Evolutionary conservation across 1,140 invertebrate species (phyloP).

Genomic region (Prorops nasuta): DNA sequence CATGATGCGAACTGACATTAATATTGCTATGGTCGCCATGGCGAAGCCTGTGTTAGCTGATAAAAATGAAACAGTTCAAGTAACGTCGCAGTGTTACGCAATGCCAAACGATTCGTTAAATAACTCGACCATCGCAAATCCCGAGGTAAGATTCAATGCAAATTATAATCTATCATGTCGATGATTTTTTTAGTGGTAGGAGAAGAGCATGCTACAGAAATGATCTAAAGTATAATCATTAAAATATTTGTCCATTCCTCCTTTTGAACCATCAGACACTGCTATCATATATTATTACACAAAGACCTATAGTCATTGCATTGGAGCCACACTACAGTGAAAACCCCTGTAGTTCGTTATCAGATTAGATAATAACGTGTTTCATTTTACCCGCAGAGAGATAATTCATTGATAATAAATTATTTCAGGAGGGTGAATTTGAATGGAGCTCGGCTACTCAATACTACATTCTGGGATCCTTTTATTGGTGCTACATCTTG

Average conservation of each 20-base stretch:
- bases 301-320: too few relatives aligned
- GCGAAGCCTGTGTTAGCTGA: conserved; percentile 44
- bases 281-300: too few relatives aligned
- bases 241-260: too few relatives aligned
- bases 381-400: too few relatives aligned
- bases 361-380: too few relatives aligned
- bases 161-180: background rate
- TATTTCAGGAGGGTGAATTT: conserved; percentile 62
- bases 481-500: conserved; percentile 73
- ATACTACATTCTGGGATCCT: conserved; percentile 65
- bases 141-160: conserved; percentile 18
- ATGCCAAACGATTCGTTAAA: conserved; percentile 20
- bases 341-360: too few relatives aligned
- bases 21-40: conserved; percentile 71
- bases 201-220: too few relatives aligned
- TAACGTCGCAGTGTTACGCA: conserved; percentile 35
- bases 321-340: too few relatives aligned
- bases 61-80: conserved; percentile 13
- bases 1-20: conserved; percentile 76
- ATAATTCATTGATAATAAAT: too few relatives aligned
- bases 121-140: conserved; percentile 17
- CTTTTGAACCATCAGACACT: too few relatives aligned
- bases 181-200: too few relatives aligned
- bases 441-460: conserved; percentile 64
- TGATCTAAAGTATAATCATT: too few relatives aligned